These are phyloP conservation scores for Octopus sinensis DNA, from an alignment of 1,140 invertebrate genomes.

Conservation along the genomic window DNA sequence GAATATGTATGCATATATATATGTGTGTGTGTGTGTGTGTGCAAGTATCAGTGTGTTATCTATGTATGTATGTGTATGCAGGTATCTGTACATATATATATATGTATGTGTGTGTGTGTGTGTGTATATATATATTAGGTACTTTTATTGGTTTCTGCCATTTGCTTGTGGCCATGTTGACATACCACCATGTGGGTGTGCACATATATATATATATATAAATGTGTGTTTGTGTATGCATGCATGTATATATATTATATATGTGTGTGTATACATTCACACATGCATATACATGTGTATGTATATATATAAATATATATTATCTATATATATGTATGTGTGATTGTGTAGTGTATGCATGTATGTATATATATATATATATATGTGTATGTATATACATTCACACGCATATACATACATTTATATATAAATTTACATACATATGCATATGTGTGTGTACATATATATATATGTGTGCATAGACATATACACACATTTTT, in stretches of 20 bases:
- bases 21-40: background rate
- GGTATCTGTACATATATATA: background rate
- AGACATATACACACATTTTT: background rate
- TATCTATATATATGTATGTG: background rate
- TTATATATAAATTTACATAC: background rate
- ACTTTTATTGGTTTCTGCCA: background rate
- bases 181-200: background rate
- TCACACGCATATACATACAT: background rate
- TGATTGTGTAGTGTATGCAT: background rate
- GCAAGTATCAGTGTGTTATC: background rate
- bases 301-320: background rate
- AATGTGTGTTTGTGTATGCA: background rate
- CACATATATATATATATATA: background rate
- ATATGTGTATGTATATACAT: background rate
- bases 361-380: background rate
- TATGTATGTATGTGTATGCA: background rate
- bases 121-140: background rate
- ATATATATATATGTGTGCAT: background rate
- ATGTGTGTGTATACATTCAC: background rate
- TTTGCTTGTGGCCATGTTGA: background rate
- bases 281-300: background rate
- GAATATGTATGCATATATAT: background rate
- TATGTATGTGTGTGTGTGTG: background rate
- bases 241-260: background rate
- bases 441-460: background rate